Base-by-base conservation (phyloP, 2,113 vertebrate genomes). In the Esox niger region DNA sequence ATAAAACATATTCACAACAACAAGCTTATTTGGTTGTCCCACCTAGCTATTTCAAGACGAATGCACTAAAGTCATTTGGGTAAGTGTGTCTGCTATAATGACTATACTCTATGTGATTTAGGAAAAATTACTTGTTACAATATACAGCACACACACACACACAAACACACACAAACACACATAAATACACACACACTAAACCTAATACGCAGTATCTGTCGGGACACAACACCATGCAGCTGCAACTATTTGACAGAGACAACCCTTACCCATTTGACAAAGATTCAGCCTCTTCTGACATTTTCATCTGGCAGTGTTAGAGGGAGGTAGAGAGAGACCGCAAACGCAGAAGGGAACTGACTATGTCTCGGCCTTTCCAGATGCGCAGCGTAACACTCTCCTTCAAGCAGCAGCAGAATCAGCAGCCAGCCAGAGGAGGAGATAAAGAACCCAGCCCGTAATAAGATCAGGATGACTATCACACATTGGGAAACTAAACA, bases 401-500 rank as follows among this genome's bases (percentile, higher is more conserved):
- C 81, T 69, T 69, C 62, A 35, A 9, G 73, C 66, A 62, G 71
- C 75, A 77, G 69, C 70, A 70, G 70, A 56, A 80, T 71, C 66
- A 79, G 70, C 60, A 81, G 55, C n/a, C n/a, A n/a, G n/a, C n/a
- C n/a, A n/a, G 57, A 57, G 31, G 56, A 26, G 71, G 77, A 61
- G 63, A 82, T 77, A 64, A 47, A 59, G 77, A 79, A 81, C 4
- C n/a, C 69, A 84, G 83, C 73, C 52, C 78, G 79, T 91, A 91
- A 92, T 90, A 73, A 89, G 87, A 91, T 78, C 47, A 79, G 89
- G 87, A 91, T 91, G 89, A 92, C 91, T 85, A 82, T 86, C 81
- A 84, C 77, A 90, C 82, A 85, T 67, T 79, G 76, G 68, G 67
- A 63, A 70, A 81, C 70, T 74, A 65, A 76, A 68, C 68, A 74